Evolutionary conservation across 2,113 vertebrate genomes (phyloP), one percentile per base, ranked within the genome.

Genomic region (Oryzias celebensis): DNA sequence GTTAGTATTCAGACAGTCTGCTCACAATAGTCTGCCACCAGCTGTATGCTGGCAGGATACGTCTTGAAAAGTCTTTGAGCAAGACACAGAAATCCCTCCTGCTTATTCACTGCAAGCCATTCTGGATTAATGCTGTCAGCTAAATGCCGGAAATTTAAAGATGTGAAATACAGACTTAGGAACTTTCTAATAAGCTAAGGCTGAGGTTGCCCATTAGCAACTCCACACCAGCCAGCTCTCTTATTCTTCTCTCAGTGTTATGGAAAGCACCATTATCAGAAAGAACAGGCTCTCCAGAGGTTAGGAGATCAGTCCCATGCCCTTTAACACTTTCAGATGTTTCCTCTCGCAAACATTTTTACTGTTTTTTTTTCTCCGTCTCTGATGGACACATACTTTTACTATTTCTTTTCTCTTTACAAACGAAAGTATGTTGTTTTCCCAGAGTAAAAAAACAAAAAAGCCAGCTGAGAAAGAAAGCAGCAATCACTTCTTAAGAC

Each of bases 101-200:
- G 64, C 58, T 68, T 76, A 78, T 80, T 83, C 72, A 68, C 1
- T 45, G 47, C 51, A 41, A 77, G 57, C 63, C 51, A 31, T 60
- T 78, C 24, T 65, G 72, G 75, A 85, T 81, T 76, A 81, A 58
- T 20, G 60, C 60, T 68, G 72, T 74, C 63, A 64, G 58, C 20
- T 16, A 23, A 55, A 59, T 51, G 62, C 62, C 28, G 41, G 31
- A 69, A 68, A 68, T 64, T 16, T 62, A 62, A 65, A 77, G 14
- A 68, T 53, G 46, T 31, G 23, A 60, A 84, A 58, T 64, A 36
- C 14, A 64, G 65, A 70, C 64, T 48, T 65, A 44, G 49, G 42
- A 67, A 71, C 18, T 49, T 43, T 56, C 64, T 61, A 68, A 55
- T 57, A 52, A 53, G 51, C 18, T 47, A 45, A 65, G 36, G 26